Evolutionary conservation across 2,113 vertebrate species (phyloP).

Genomic region (Burhinus oedicnemus): DNA sequence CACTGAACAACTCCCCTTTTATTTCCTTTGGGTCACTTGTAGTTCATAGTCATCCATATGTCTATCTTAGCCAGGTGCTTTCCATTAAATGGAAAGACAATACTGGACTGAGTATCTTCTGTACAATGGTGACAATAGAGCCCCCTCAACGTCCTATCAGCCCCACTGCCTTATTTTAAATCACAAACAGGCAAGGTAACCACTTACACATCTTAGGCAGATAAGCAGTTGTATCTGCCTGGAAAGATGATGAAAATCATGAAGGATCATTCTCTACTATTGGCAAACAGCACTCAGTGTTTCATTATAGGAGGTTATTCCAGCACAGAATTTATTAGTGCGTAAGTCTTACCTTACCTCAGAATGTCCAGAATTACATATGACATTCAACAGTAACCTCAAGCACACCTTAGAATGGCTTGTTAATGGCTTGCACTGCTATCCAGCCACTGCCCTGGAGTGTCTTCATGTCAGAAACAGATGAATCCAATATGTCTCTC

Average conservation of each 20-base stretch:
- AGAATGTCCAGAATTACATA: neutral
- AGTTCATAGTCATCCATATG: neutral
- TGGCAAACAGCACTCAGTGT: neutral
- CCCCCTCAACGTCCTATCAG: neutral
- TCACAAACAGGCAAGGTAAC: neutral
- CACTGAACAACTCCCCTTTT: neutral
- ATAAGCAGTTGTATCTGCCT: neutral
- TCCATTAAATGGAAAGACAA: neutral
- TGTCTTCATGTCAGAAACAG: neutral
- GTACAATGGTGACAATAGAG: neutral
- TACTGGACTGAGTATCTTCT: neutral
- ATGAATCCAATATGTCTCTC: neutral
- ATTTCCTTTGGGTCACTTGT: neutral
- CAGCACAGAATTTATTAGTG: neutral
- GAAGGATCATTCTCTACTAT: neutral
- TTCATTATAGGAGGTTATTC: neutral
- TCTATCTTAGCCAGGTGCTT: neutral
- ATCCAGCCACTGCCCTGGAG: neutral
- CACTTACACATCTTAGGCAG: neutral
- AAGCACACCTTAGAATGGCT: neutral
- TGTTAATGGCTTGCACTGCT: neutral
- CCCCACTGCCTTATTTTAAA: neutral
- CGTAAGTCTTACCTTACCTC: neutral
- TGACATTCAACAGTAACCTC: neutral
- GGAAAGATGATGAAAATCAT: neutral